A percentile compares a stretch with the other conserved stretches of the same genome.
Conservation (phyloP, 53 echinoderm and acorn worm species). For the Holothuria scabra region DNA sequence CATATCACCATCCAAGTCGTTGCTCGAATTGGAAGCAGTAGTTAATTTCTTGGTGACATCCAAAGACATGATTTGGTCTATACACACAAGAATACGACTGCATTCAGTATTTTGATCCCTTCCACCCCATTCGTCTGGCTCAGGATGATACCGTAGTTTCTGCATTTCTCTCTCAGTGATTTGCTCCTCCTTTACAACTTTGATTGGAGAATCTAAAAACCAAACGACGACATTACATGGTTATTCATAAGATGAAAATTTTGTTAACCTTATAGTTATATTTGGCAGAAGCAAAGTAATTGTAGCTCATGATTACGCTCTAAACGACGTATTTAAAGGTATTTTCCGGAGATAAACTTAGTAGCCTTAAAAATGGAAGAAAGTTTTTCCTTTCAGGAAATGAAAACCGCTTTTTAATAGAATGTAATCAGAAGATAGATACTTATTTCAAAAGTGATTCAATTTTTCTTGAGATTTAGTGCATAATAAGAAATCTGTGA, state of each 20-base stretch:
- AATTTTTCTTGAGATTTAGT: too few relatives aligned
- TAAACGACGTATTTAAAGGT: too few relatives aligned
- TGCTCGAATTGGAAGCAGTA: slow-evolving; percentile 65
- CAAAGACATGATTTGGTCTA: slow-evolving; percentile 74
- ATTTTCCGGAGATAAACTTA: too few relatives aligned
- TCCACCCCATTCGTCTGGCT: slow-evolving; percentile 75
- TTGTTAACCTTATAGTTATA: background rate
- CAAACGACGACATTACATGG: background rate
- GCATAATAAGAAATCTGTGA: too few relatives aligned
- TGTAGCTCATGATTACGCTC: background rate
- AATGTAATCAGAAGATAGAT: too few relatives aligned
- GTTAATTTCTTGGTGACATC: slow-evolving; percentile 71
- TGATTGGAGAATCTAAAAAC: slow-evolving; percentile 68
- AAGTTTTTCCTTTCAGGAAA: too few relatives aligned
- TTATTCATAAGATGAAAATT: too few relatives aligned
- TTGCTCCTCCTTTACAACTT: slow-evolving; percentile 69
- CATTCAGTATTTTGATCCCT: slow-evolving; percentile 66
- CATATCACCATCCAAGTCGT: slow-evolving; percentile 68
- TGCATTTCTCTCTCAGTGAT: slow-evolving; percentile 65
- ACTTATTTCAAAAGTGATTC: too few relatives aligned
- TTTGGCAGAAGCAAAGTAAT: background rate
- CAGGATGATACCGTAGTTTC: slow-evolving; percentile 66
- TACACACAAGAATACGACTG: slow-evolving; percentile 69
- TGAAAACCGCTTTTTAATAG: too few relatives aligned
- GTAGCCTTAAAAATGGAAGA: too few relatives aligned